Evolutionary conservation across 1,140 invertebrate species (phyloP).

Genomic region (Polypedilum pembai): DNA sequence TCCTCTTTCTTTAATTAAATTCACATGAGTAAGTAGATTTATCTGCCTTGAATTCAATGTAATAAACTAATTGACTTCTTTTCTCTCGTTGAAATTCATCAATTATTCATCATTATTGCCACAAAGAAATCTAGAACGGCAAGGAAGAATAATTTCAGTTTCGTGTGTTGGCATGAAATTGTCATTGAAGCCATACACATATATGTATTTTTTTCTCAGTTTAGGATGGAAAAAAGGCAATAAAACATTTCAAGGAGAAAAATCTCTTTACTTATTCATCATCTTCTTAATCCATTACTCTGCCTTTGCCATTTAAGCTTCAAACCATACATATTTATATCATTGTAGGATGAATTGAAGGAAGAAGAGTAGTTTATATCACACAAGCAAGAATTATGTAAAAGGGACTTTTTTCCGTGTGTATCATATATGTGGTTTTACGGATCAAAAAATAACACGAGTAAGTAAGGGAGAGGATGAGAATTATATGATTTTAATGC

Average conservation of each 20-base stretch:
- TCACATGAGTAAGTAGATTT: too few species aligned
- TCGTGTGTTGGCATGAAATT: background rate
- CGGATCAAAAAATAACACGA: background rate
- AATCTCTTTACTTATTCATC: constrained; percentile 28
- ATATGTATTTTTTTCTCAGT: background rate
- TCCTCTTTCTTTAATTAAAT: too few species aligned
- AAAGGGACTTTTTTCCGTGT: background rate
- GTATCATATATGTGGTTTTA: constrained; percentile 8
- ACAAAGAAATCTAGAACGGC: background rate
- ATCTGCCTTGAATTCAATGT: background rate
- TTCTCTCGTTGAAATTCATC: background rate
- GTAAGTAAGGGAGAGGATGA: background rate
- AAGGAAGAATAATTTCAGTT: background rate
- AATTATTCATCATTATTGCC: constrained; percentile 4
- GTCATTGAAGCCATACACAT: background rate
- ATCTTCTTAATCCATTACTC: constrained; percentile 24
- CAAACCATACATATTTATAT: background rate
- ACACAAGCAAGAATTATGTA: background rate
- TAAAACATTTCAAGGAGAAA: constrained; percentile 16
- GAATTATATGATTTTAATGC: constrained; percentile 27
- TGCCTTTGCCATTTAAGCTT: background rate
- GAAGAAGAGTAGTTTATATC: constrained; percentile 10
- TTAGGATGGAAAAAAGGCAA: background rate
- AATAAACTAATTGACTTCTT: constrained; percentile 6
- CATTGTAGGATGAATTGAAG: background rate